Base-by-base conservation (phyloP, 1,140 invertebrate species). In the Papilio dardanus region DNA sequence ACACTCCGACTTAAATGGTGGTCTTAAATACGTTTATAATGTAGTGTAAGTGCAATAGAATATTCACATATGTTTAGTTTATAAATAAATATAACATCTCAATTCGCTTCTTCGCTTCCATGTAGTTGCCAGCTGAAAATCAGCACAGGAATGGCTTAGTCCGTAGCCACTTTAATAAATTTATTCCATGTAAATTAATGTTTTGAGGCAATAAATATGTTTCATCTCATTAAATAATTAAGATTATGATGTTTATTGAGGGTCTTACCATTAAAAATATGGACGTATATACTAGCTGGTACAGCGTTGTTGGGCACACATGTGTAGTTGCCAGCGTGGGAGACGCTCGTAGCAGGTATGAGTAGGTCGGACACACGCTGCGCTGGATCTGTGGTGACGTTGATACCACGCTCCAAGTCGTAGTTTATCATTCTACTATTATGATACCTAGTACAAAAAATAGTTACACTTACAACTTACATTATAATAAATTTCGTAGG, bases 361-460 rank as follows among this genome's bases (percentile, higher is more conserved):
- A 92, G 87, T 6, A 94, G 88, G 75, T 93, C 93, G 0, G 92
- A 93, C 1, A 93, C 83, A 7, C 93, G 78, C 77, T 89, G 88
- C 3, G 86, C 88, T 0, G 92, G 83, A 46, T 97, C 95, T 2
- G 96, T 96, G 58, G 96, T 97, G 16, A 97, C 97, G 84, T 97
- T 97, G 80, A 97, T 96, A 40, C 97, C 97, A 73, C 96, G 95
- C 85, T 97, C 96, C 65, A 95, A 94, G 92, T 98, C 97, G 89
- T 97, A 98, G 94, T 97, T 98, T 84, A 98, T 97, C 97, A 98
- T 97, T 71, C 97, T 95, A 84, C 96, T 96, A 89, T 97, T 97
- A 93, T 98, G 97, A 91, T 97, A 98, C 93, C 93, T 94, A 84
- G 0, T 71, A 30, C 40, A 42, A 35, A 24, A 12, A 58, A 28